Conservation (phyloP, 1,140 invertebrate genomes). For the Formica selysi region DNA sequence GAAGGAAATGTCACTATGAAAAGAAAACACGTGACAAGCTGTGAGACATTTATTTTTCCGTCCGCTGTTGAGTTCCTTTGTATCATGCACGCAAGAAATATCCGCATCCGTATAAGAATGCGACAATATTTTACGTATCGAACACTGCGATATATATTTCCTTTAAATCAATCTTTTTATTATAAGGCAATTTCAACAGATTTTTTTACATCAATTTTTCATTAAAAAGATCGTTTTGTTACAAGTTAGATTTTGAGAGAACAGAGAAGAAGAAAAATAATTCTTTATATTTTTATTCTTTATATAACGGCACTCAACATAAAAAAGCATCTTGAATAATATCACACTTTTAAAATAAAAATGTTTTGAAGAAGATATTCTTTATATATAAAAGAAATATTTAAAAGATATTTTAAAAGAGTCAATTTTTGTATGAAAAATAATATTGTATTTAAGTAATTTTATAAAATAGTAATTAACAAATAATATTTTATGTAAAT, state of each 20-base stretch:
- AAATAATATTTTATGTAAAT: neutral
- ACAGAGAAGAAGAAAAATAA: neutral
- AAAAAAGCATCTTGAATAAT: neutral
- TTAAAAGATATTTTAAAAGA: neutral
- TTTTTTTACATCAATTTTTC: neutral
- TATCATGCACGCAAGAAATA: constrained; percentile 22
- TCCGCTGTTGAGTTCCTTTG: neutral
- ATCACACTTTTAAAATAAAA: neutral
- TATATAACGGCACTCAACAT: neutral
- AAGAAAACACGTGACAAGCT: neutral
- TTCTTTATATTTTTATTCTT: constrained; percentile 21
- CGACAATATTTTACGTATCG: neutral
- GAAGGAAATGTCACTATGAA: neutral
- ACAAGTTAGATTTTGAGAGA: neutral
- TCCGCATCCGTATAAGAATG: constrained; percentile 14
- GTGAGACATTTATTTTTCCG: constrained; percentile 28
- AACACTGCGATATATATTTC: neutral
- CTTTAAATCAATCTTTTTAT: constrained; percentile 8
- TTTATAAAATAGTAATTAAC: neutral
- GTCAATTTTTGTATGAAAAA: neutral
- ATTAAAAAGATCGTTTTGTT: neutral
- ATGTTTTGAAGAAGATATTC: neutral
- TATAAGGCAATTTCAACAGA: neutral
- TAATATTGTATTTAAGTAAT: neutral
- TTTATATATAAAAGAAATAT: too few relatives aligned